Conservation (phyloP, 2,113 vertebrate species). For the Pelusios castaneus region DNA sequence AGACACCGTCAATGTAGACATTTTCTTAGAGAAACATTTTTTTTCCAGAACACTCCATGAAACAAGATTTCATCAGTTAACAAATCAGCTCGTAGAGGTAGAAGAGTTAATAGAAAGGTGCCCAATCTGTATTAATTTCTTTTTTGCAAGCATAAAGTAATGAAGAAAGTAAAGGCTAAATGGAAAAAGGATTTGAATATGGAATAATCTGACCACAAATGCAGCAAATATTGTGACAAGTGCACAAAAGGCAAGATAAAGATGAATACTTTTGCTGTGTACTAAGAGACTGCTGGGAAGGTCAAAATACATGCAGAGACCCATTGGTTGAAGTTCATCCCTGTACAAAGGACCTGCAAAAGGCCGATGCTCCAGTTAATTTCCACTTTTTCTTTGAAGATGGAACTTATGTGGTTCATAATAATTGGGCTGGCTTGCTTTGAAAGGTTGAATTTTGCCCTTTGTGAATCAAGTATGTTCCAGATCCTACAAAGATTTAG, state of each 20-base stretch:
- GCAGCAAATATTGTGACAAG: slow-evolving; percentile 5
- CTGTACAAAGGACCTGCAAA: not conserved
- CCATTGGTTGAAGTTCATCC: slow-evolving; percentile 16
- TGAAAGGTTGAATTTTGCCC: not conserved
- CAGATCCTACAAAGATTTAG: not conserved
- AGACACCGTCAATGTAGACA: not conserved
- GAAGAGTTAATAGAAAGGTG: not conserved
- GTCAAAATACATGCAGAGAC: slow-evolving; percentile 24
- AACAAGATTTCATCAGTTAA: not conserved
- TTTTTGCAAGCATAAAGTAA: not conserved
- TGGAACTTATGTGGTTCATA: not conserved
- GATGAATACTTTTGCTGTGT: slow-evolving; percentile 21
- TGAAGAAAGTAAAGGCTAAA: not conserved
- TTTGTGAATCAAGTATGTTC: not conserved
- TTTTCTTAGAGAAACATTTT: not conserved
- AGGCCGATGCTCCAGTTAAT: not conserved
- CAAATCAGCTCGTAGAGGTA: slow-evolving; percentile 17
- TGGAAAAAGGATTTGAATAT: not conserved
- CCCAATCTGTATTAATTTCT: not conserved
- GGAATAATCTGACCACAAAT: slow-evolving; percentile 14
- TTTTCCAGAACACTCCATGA: not conserved
- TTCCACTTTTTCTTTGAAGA: not conserved
- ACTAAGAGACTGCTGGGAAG: not conserved
- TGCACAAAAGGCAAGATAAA: not conserved
- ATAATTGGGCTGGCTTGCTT: not conserved